Percentiles rank a stretch among this genome's conserved stretches.
Conservation (phyloP, 2,797 vertebrate genomes). For the Poecile montanus region DNA sequence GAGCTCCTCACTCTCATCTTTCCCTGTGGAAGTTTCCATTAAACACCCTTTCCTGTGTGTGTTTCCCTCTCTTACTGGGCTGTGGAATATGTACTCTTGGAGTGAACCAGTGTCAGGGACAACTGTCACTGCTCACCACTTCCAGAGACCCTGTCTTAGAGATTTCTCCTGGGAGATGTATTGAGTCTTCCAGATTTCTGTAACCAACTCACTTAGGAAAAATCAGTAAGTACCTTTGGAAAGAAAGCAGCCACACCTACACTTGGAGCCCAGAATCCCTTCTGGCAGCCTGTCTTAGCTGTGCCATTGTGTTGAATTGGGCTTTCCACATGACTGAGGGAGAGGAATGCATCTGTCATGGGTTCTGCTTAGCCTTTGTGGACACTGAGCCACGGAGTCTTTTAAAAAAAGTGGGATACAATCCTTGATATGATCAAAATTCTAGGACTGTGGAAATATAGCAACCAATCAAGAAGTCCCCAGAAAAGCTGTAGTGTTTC, state of each 20-base stretch:
- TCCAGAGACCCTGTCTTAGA: not conserved
- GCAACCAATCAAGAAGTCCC: not conserved
- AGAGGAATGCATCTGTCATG: not conserved
- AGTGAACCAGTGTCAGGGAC: not conserved
- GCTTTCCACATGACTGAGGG: not conserved
- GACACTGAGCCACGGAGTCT: not conserved
- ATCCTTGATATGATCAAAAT: not conserved
- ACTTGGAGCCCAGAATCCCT: not conserved
- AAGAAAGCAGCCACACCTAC: not conserved
- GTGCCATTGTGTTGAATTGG: not conserved
- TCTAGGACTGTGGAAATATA: not conserved
- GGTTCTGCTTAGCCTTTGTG: not conserved
- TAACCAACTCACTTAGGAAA: not conserved
- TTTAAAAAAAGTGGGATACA: not conserved
- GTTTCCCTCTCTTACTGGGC: not conserved
- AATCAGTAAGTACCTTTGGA: not conserved
- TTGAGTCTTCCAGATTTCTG: not conserved
- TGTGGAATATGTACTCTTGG: not conserved
- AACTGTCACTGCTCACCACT: not conserved
- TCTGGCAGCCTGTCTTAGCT: not conserved
- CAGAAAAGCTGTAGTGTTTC: not conserved
- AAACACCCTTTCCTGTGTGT: not conserved
- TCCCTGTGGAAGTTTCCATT: not conserved
- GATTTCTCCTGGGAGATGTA: not conserved
- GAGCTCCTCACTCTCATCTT: fast-evolving